phyloP scores from a whole-genome alignment of 2,888 invertebrate species.

The Ectobius pallidus region DNA sequence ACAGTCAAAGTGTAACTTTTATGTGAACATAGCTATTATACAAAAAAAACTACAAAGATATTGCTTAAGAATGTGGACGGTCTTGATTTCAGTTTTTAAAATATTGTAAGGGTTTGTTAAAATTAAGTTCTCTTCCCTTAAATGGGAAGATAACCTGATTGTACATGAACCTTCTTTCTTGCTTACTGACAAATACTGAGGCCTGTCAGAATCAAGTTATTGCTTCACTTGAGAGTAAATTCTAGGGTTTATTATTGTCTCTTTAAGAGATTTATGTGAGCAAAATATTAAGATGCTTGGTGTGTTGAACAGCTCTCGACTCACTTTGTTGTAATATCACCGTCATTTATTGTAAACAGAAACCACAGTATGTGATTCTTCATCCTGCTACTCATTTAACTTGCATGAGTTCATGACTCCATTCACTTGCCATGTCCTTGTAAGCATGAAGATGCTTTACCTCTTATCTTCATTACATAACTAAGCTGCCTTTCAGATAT shows the following conservation, averaged over 20 bases:
- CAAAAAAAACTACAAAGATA: conserved; percentile 31
- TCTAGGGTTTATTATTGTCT: no score
- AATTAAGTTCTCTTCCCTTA: conserved; percentile 1
- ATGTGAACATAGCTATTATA: conserved; percentile 23
- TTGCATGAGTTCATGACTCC: not conserved
- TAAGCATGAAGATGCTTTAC: not conserved
- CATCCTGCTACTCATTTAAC: not conserved
- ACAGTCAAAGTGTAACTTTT: conserved; percentile 17
- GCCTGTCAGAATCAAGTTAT: not conserved
- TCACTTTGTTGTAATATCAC: no score
- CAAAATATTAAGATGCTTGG: conserved; percentile 6
- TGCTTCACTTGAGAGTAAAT: no score
- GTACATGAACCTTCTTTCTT: not conserved
- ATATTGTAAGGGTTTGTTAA: conserved; percentile 1
- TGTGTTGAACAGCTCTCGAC: no score
- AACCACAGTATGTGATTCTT: no score
- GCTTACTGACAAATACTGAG: not conserved
- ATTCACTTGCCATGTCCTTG: not conserved
- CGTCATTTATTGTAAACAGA: no score
- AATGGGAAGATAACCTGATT: not conserved
- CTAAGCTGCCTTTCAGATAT: not conserved
- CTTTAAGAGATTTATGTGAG: no score
- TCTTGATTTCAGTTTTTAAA: conserved; percentile 26
- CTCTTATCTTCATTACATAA: not conserved
- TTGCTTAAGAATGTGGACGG: conserved; percentile 38